Evolutionary conservation across 2,797 vertebrate genomes (phyloP), one percentile per base, ranked within the genome.

Genomic region (Moxostoma hubbsi): DNA sequence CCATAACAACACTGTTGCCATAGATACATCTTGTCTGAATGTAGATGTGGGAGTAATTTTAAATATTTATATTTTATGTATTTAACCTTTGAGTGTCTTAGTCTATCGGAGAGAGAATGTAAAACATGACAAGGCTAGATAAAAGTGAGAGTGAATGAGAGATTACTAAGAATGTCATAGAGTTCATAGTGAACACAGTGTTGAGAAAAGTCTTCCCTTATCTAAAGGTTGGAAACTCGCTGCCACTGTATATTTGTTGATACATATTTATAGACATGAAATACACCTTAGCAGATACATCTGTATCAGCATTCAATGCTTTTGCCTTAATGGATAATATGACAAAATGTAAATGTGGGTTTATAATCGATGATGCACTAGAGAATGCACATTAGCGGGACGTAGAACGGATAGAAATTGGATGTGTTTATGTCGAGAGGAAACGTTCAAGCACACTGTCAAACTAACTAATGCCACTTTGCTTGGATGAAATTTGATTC

Each of bases 1-100:
- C 81, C 64, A 82, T 84, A 74, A 79, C 78, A 63, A 80, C 66
- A 18, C 59, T 66, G 76, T 81, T 81, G 67, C 80, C 67, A 62
- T 81, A 72, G 83, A 61, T 75, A 79, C 79, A n/a, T 69, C 50
- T 63, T 12, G n/a, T 65, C 76, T 66, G 69, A 62, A 63, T 75
- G 49, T 62, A 55, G 49, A 64, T 61, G 63, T 64, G 49, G 72
- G 72, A 45, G 59, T 74, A 10, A 43, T 73, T 63, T 63, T 16
- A 77, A 61, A 54, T 67, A 68, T 77, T 36, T 67, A 64, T 51
- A 51, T 24, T 12, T 65, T 55, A 16, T 55, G 13, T 64, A 45
- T 55, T 54, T 55, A 18, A 24, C n/a, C 16, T 73, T 9, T 64
- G n/a, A 62, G 55, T 72, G 69, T 58, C 24, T 24, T 24, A 24